Percentiles rank a stretch among this genome's conserved stretches.
Conservation (phyloP, 2,797 vertebrate species). For the Sternotherus odoratus region DNA sequence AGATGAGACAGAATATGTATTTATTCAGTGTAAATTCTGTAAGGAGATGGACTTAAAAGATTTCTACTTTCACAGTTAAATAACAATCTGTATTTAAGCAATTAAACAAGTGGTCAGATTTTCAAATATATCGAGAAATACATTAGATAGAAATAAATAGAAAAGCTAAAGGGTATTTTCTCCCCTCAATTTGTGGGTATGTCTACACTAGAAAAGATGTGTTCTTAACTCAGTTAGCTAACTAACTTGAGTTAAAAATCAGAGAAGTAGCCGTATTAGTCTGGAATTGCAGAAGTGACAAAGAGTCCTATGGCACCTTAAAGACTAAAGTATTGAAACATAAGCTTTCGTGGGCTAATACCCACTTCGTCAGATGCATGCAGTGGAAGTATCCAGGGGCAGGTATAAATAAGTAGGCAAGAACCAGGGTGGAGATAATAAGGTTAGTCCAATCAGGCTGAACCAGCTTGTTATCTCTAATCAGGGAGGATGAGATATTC, state of each 20-base stretch:
- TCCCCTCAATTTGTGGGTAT: background rate
- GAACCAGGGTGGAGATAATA: too few species aligned
- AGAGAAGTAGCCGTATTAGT: too few species aligned
- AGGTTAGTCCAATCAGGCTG: too few species aligned
- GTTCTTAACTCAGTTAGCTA: background rate
- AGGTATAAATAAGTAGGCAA: too few species aligned
- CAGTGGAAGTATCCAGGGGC: too few species aligned
- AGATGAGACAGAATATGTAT: background rate
- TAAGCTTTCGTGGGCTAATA: too few species aligned
- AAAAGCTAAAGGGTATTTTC: background rate
- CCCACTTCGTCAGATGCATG: too few species aligned
- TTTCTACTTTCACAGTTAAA: background rate
- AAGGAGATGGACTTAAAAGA: background rate
- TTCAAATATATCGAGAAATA: background rate
- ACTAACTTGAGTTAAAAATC: background rate
- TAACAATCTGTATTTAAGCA: background rate
- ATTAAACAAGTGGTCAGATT: background rate
- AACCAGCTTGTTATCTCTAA: too few species aligned
- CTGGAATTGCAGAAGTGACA: too few species aligned
- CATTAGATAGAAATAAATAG: background rate
- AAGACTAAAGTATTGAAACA: too few species aligned
- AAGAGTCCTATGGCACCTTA: too few species aligned
- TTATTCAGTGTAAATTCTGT: background rate
- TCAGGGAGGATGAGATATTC: too few species aligned
- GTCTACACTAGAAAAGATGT: background rate